Evolutionary conservation across 1,140 invertebrate species (phyloP).

Genomic region (Drosophila sturtevanti): DNA sequence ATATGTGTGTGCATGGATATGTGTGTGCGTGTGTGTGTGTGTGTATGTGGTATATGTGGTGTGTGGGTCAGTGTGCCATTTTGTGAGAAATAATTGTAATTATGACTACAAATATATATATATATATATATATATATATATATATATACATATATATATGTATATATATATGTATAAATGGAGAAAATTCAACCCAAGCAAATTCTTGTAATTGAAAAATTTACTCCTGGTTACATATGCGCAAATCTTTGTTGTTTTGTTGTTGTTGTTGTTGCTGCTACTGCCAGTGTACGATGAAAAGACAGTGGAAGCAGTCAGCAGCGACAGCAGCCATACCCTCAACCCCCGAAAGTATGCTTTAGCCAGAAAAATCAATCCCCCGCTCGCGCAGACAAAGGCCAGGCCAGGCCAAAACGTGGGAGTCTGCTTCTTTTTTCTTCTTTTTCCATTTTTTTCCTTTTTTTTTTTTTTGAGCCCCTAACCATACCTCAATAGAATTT

Average conservation of each 20-base stretch:
- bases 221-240: slow-evolving; percentile 63
- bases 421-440: slow-evolving; percentile 20
- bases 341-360: slow-evolving; percentile 54
- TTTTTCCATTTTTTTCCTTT: no score
- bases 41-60: slow-evolving; percentile 29
- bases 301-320: slow-evolving; percentile 22
- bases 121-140: slow-evolving; percentile 3
- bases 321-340: slow-evolving; percentile 17
- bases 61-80: slow-evolving; percentile 73
- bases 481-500: slow-evolving; percentile 29
- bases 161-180: slow-evolving; percentile 2
- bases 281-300: slow-evolving; percentile 2
- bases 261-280: slow-evolving; percentile 22
- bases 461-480: neutral
- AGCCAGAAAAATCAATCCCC: slow-evolving; percentile 66
- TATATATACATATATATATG: neutral
- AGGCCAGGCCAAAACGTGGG: slow-evolving; percentile 34
- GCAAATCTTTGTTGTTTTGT: slow-evolving; percentile 33
- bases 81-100: slow-evolving; percentile 49
- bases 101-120: slow-evolving; percentile 41
- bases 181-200: slow-evolving; percentile 29
- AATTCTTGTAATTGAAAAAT: slow-evolving; percentile 63
- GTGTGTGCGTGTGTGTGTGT: slow-evolving; percentile 19
- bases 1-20: slow-evolving; percentile 46
- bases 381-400: slow-evolving; percentile 24